Evolutionary conservation across 2,888 invertebrate genomes (phyloP).

Genomic region (Maniola hyperantus): DNA sequence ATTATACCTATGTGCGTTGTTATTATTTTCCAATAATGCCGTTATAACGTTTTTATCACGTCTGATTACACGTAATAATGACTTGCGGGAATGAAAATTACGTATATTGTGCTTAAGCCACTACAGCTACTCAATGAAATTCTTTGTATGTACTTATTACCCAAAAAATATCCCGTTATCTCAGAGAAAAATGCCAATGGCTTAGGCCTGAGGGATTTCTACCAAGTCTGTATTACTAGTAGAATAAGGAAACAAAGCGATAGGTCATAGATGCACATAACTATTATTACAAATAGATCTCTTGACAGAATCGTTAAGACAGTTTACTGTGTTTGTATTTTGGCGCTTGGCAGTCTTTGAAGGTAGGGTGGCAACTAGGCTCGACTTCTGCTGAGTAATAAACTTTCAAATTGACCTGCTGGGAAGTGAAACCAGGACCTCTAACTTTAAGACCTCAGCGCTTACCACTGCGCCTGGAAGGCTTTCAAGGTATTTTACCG

Average conservation of each 20-base stretch:
- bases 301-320: too few species aligned
- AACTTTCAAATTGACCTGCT: too few species aligned
- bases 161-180: slow-evolving; percentile 1
- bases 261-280: too few species aligned
- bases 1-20: background rate
- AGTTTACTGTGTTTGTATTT: too few species aligned
- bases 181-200: background rate
- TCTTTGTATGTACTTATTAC: slow-evolving; percentile 16
- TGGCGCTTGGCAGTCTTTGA: background rate
- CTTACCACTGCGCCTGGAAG: background rate
- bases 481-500: background rate
- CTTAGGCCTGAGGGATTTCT: background rate
- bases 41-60: slow-evolving; percentile 28
- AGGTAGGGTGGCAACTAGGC: background rate
- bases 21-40: slow-evolving; percentile 13
- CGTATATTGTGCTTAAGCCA: slow-evolving; percentile 1
- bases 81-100: slow-evolving; percentile 18
- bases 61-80: slow-evolving; percentile 28
- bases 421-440: too few species aligned
- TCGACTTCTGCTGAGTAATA: too few species aligned
- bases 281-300: too few species aligned
- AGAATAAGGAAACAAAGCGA: too few species aligned
- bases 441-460: too few species aligned
- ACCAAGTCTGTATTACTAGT: background rate
- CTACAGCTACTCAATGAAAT: background rate